phyloP scores from a whole-genome alignment of 2,797 vertebrate genomes.

The Bradypus variegatus region DNA sequence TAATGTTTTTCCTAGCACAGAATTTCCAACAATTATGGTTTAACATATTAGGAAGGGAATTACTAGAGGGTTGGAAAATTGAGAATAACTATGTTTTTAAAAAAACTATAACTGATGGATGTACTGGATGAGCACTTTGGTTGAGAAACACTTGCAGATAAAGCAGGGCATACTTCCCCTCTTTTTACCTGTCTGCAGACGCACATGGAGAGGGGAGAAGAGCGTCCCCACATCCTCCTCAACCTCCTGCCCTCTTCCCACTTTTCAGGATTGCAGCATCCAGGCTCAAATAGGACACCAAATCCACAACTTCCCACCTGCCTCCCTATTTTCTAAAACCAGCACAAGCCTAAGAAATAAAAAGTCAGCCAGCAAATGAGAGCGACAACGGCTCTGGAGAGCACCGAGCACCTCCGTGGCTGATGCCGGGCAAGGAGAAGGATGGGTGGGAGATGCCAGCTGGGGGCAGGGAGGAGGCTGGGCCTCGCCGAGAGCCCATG shows the following conservation, averaged over 20 bases:
- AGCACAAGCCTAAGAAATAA: conserved; percentile 17
- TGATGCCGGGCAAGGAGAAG: background rate
- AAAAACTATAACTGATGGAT: background rate
- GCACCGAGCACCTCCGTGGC: background rate
- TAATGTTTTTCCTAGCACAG: background rate
- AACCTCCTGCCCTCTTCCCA: background rate
- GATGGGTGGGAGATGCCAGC: background rate
- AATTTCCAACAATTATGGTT: background rate
- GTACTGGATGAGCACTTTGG: background rate
- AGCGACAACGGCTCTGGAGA: background rate
- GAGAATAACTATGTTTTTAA: background rate
- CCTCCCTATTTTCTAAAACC: background rate
- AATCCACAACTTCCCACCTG: background rate
- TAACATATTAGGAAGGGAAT: conserved; percentile 31
- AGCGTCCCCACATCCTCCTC: background rate
- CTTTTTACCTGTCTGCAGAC: no score
- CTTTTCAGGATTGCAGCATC: background rate
- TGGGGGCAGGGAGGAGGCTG: background rate
- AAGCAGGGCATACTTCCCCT: no score
- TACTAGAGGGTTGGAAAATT: background rate
- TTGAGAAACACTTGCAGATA: fast-evolving
- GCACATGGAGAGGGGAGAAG: background rate
- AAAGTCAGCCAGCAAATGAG: background rate
- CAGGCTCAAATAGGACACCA: background rate
- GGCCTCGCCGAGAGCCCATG: background rate